Evolutionary conservation across 53 echinoderm and acorn worm genomes (phyloP), one percentile per base, ranked within the genome.

Genomic region (Zoroaster sp.): DNA sequence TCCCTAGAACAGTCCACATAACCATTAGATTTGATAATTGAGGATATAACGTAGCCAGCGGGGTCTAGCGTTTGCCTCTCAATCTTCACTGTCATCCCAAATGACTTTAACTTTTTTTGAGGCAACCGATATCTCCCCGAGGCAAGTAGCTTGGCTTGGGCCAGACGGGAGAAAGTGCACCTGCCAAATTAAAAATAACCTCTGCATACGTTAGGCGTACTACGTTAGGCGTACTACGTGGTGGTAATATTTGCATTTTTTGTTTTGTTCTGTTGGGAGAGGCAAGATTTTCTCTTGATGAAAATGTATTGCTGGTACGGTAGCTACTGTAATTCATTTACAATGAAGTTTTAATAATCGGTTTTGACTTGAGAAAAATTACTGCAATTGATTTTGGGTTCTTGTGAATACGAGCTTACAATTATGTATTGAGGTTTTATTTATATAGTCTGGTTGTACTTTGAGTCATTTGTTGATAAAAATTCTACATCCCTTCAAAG

Each of bases 1-100:
- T 3, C 81, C 40, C 4, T 10, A 28, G 66, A 36, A 42, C 66
- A 37, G 67, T 43, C 65, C 67, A 39, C 35, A 81, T 67, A 55
- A 10, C 81, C 66, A 81, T 81, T 81, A 81, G 81, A 67, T 81
- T 81, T 81, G 66, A 81, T 81, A 81, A 81, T 81, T 81, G 81
- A 81, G 67, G 81, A 81, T 81, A 55, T 23, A 31, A 41, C 40
- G 28, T 15, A 66, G 20, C 66, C 68, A 42, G 3, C 37, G 67
- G 81, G 81, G n/a, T 33, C 17, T 15, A 70, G 40, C 74, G 38
- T 23, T 41, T 74, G 40, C 63, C 63, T 59, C 63, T 59, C 63
- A 59, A 25, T 59, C 63, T 59, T 59, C 63, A 59, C 63, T 59
- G 63, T 59, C 63, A 59, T 74, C 74, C 74, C 74, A 39, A 40